Conservation (phyloP, 2,888 invertebrate genomes). For the Macrosiphum euphorbiae region DNA sequence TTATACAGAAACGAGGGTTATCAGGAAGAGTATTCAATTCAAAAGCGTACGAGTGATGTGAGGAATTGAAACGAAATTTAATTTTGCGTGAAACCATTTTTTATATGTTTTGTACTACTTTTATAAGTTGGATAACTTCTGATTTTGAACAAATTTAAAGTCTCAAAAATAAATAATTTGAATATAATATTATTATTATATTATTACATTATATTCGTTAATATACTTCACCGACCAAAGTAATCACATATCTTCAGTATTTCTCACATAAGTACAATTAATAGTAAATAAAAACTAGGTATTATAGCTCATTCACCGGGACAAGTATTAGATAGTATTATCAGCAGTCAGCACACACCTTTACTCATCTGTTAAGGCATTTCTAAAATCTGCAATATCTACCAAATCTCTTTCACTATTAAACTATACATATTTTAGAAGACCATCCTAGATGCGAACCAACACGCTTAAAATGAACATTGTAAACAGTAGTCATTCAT, state of each 20-base stretch:
- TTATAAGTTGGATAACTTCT: not conserved
- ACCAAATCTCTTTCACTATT: not conserved
- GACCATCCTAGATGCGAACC: not conserved
- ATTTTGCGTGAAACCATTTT: slow-evolving; percentile 37
- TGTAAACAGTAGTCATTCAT: not conserved
- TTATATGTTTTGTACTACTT: slow-evolving; percentile 6
- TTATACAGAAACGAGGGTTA: slow-evolving; percentile 3
- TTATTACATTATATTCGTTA: not conserved
- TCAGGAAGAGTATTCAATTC: slow-evolving; percentile 48
- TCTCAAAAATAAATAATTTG: not conserved
- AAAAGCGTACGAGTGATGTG: slow-evolving; percentile 22
- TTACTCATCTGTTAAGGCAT: not conserved
- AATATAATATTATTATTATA: not conserved
- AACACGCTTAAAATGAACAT: not conserved
- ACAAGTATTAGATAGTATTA: not conserved
- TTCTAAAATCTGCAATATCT: not conserved
- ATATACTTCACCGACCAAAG: not conserved
- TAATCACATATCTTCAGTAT: not conserved
- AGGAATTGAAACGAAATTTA: slow-evolving; percentile 43
- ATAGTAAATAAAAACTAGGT: not conserved
- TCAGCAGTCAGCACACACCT: not conserved
- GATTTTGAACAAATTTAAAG: slow-evolving; percentile 5
- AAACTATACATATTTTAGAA: not conserved
- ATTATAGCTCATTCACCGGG: not conserved
- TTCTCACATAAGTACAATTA: not conserved